phyloP scores from a whole-genome alignment of 2,797 vertebrate species.

The Mus minutoides region DNA sequence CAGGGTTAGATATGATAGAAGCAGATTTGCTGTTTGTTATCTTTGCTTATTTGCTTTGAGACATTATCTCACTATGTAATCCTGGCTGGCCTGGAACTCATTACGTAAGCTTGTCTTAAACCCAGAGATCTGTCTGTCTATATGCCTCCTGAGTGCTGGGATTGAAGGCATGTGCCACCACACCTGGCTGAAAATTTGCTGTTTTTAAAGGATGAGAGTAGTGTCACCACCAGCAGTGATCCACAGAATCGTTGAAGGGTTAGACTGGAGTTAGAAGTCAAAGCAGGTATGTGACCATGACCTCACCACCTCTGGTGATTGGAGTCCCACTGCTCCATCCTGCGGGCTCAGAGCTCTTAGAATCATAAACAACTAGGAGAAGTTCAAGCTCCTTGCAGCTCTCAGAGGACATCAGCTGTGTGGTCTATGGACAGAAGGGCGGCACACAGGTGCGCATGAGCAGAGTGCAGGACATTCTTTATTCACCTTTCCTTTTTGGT shows the following conservation, averaged over 20 bases:
- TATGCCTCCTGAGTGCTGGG: background rate
- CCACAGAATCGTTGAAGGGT: background rate
- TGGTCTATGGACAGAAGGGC: too few species aligned
- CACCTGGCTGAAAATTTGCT: background rate
- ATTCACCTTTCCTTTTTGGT: background rate
- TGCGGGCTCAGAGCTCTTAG: background rate
- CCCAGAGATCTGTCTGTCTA: background rate
- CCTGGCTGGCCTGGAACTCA: background rate
- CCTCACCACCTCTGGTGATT: background rate
- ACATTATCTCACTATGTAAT: background rate
- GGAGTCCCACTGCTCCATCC: background rate
- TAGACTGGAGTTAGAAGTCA: background rate
- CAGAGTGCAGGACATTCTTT: background rate
- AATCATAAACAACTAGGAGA: background rate
- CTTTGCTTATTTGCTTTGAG: background rate
- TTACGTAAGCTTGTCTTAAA: background rate
- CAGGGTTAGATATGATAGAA: background rate
- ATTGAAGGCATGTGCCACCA: background rate
- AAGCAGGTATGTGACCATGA: fast-evolving
- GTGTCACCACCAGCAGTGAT: background rate
- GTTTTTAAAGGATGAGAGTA: background rate
- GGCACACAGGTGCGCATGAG: background rate
- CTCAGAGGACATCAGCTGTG: background rate
- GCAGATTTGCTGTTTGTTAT: background rate
- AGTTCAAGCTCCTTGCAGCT: background rate